These are phyloP conservation scores for Pseudolaguvia tuberculata DNA, from an alignment of 2,113 vertebrate genomes.

Conservation along the genomic window DNA sequence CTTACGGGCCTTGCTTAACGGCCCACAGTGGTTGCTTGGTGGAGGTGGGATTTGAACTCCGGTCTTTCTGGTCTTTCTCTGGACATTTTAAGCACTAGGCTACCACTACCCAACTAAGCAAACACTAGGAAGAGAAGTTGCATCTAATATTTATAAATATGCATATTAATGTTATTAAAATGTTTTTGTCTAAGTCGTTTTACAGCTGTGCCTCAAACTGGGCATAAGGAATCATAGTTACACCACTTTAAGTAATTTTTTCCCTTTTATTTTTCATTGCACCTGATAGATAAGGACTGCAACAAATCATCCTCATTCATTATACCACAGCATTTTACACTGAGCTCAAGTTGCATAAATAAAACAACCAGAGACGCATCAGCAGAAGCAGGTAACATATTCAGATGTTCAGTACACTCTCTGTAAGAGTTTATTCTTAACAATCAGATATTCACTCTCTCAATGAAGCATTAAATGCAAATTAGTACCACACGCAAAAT, in stretches of 20 bases:
- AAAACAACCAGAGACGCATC: constrained; percentile 11
- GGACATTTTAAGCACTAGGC: no score
- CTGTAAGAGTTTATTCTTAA: constrained; percentile 20
- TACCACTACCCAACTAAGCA: no score
- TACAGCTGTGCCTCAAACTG: neutral
- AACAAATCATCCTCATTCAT: constrained; percentile 33
- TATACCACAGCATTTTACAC: neutral
- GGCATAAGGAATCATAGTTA: neutral
- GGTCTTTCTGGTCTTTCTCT: no score
- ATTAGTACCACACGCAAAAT: neutral
- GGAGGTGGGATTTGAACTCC: no score
- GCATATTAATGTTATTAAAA: neutral
- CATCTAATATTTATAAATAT: no score
- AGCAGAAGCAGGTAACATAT: constrained; percentile 8
- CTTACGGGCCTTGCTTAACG: no score
- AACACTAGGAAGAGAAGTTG: no score
- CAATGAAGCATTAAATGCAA: neutral
- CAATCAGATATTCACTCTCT: neutral
- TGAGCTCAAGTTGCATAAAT: neutral
- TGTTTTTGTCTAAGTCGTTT: no score
- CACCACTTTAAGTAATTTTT: constrained; percentile 4
- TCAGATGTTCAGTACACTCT: constrained; percentile 28
- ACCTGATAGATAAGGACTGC: constrained; percentile 50
- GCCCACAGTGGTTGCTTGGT: no score
- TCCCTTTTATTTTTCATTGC: constrained; percentile 47